Conservation (phyloP, 92 coral and sea anemone genomes). For the Zoanthus sociatus region DNA sequence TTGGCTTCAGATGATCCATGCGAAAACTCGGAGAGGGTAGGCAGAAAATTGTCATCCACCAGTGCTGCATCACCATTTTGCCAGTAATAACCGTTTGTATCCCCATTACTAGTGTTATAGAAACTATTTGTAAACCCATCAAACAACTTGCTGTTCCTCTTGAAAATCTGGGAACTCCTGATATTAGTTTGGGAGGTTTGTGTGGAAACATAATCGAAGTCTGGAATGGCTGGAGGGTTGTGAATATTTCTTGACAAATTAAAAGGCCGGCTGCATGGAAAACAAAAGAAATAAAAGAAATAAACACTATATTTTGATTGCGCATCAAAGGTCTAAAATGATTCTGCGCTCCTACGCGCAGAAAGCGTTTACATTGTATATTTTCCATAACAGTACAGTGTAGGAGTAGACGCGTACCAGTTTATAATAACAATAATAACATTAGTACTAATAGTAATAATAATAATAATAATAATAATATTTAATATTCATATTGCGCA, state of each 20-base stretch:
- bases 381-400: no score
- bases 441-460: no score
- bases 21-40: conserved; percentile 4
- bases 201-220: conserved; percentile 69
- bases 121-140: neutral
- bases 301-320: neutral
- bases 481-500: no score
- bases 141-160: conserved; percentile 62
- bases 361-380: no score
- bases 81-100: conserved; percentile 11
- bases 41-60: neutral
- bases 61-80: conserved; percentile 2
- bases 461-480: no score
- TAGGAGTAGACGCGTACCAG: no score
- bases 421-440: no score
- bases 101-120: neutral
- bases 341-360: no score
- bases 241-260: conserved; percentile 29
- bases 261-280: conserved; percentile 23
- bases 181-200: conserved; percentile 76
- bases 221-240: conserved; percentile 67
- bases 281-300: neutral
- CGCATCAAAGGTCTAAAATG: neutral
- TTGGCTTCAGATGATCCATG: conserved; percentile 19
- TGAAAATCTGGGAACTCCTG: conserved; percentile 78